A percentile compares a stretch with the other conserved stretches of the same genome.
Conservation (phyloP, 2,888 invertebrate genomes). For the Nymphalis urticae region DNA sequence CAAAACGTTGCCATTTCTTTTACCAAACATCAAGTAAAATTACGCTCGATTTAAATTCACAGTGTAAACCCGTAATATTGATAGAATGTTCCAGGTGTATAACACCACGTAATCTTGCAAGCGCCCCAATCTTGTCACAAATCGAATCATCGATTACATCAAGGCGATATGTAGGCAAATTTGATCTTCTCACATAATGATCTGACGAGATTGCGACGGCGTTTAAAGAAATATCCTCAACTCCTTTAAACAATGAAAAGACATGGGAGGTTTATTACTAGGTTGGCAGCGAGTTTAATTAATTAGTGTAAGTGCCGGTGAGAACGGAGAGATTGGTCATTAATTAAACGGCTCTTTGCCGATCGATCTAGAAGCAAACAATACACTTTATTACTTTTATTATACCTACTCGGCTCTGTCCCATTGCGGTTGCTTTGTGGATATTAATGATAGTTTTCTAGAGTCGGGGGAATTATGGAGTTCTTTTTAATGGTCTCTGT, state of each 20-base stretch:
- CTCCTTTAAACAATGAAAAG: constrained; percentile 35
- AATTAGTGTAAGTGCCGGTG: constrained; percentile 79
- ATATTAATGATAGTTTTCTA: constrained; percentile 32
- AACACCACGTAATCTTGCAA: constrained; percentile 13
- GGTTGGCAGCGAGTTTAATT: constrained; percentile 67
- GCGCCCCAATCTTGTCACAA: constrained; percentile 54
- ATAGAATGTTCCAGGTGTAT: constrained; percentile 11
- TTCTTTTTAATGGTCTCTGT: constrained; percentile 16
- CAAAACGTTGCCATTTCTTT: background rate
- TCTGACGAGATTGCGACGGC: constrained; percentile 14
- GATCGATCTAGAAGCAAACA: constrained; percentile 74
- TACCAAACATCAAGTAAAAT: background rate
- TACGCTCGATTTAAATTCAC: constrained; percentile 9
- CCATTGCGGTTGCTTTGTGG: constrained; percentile 35
- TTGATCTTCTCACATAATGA: constrained; percentile 39
- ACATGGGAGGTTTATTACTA: constrained; percentile 46
- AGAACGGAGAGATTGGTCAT: constrained; percentile 76
- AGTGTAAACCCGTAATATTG: constrained; percentile 9
- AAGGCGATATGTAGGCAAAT: constrained; percentile 47
- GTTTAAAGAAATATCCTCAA: constrained; percentile 14
- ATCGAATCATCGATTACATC: constrained; percentile 62
- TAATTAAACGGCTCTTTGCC: constrained; percentile 74
- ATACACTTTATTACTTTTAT: constrained; percentile 76
- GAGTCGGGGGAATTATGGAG: constrained; percentile 27
- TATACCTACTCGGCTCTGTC: constrained; percentile 47